Evolutionary conservation across 64 coral and sea anemone genomes (phyloP), one percentile per base, ranked within the genome.

Genomic region (Porites australiensis): DNA sequence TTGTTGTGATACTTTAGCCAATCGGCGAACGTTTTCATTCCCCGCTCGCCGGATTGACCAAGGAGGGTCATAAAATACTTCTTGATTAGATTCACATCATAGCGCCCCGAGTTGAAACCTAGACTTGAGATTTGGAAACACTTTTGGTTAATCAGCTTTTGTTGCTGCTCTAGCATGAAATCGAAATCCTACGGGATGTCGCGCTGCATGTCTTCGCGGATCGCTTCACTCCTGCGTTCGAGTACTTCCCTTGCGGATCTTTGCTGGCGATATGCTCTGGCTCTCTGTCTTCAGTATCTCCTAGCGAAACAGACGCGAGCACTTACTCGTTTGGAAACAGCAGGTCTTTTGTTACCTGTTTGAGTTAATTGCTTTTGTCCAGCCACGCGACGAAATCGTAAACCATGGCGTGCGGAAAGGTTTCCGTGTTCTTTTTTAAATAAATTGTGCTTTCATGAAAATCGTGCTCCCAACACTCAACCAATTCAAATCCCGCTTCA

Each of bases 1-100:
- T 86, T 82, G 51, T 92, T 92, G 75, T 92, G 86, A 43, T 86
- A 69, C 19, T 13, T 3, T 15, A 87, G 21, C 90, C 90, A 92
- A 11, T 91, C 88, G 15, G 79, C 47, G 58, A 90, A 80, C 8
- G 77, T 90, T 1, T 3, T 46, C 63, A 75, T 80, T 50, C 88
- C 88, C 6, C 77, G 45, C 64, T 66, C 18, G 5, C 18, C 37
- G 23, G 45, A 27, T 12, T 27, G 5, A 51, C n/a, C 48, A 48
- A 47, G 7, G 50, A 18, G 44, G 1, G 83, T 18, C 19, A 72
- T 48, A 27, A 87, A 71, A 52, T 72, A 18, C 52, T 71, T 67
- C 51, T 87, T 85, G 57, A 85, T 61, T 53, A 85, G 18, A 20
- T 71, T 87, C 4, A 72, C 3, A 50, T 87, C 83, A 37, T 87